phyloP scores from a whole-genome alignment of 1,140 invertebrate species.

The Bombus picipes region DNA sequence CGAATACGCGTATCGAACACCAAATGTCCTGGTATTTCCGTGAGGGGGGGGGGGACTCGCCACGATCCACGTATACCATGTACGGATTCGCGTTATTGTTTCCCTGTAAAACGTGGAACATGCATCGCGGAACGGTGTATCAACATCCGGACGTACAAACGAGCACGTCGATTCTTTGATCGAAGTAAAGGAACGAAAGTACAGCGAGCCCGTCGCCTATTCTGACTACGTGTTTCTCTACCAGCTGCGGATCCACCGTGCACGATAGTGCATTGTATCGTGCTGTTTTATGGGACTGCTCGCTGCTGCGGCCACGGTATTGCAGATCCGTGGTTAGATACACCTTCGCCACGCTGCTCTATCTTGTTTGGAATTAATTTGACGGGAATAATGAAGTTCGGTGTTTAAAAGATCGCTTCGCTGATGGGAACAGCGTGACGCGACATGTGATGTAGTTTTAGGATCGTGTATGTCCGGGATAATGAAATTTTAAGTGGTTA shows the following conservation, averaged over 20 bases:
- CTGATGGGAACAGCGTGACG: background rate
- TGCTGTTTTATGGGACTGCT: slow-evolving; percentile 30
- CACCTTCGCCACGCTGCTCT: background rate
- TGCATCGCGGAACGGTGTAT: slow-evolving; percentile 34
- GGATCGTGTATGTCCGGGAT: background rate
- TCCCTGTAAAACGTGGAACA: slow-evolving; percentile 35
- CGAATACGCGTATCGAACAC: slow-evolving; percentile 43
- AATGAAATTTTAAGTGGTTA: background rate
- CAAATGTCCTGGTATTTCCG: slow-evolving; percentile 35
- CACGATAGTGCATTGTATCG: slow-evolving; percentile 40
- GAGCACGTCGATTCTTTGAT: slow-evolving; percentile 46
- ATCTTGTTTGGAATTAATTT: slow-evolving; percentile 1
- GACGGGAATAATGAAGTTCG: background rate
- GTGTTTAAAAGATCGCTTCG: background rate
- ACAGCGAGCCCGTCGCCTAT: slow-evolving; percentile 29
- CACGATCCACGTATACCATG: slow-evolving; percentile 60
- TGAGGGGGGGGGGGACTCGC: background rate
- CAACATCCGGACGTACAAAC: slow-evolving; percentile 48
- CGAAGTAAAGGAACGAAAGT: slow-evolving; percentile 36
- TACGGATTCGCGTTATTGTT: slow-evolving; percentile 74
- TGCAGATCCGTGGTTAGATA: slow-evolving; percentile 10
- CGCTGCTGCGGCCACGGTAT: background rate
- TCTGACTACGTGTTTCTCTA: slow-evolving; percentile 9
- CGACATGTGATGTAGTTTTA: background rate
- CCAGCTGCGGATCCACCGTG: slow-evolving; percentile 23